These are phyloP conservation scores for Eupelmus urozonus DNA, from an alignment of 2,888 invertebrate species.

Conservation along the genomic window DNA sequence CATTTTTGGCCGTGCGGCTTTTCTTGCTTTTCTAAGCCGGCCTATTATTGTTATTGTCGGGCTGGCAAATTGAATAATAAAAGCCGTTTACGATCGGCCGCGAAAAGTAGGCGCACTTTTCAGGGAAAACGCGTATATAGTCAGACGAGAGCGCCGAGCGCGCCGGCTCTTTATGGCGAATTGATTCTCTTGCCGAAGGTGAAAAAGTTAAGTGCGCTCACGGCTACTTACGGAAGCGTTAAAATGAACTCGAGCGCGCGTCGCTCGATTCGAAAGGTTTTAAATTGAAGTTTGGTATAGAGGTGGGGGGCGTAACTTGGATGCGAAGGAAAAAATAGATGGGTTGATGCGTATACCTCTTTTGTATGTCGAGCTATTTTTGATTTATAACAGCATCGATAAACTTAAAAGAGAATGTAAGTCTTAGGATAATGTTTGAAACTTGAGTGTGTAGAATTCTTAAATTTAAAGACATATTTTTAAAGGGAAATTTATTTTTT, in stretches of 20 bases:
- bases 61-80: background rate
- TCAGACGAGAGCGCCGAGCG: too few relatives aligned
- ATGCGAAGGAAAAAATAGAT: too few relatives aligned
- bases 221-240: background rate
- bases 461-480: too few relatives aligned
- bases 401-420: too few relatives aligned
- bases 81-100: background rate
- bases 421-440: too few relatives aligned
- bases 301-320: background rate
- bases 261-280: constrained; percentile 1
- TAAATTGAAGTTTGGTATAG: background rate
- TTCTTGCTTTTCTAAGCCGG: background rate
- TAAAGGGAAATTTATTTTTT: too few relatives aligned
- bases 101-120: background rate
- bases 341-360: too few relatives aligned
- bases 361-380: too few relatives aligned
- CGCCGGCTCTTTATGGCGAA: background rate
- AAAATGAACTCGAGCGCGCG: background rate
- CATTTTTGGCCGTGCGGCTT: background rate
- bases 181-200: background rate
- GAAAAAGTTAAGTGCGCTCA: background rate
- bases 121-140: background rate
- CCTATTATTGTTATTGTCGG: background rate
- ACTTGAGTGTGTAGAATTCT: too few relatives aligned
- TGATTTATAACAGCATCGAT: too few relatives aligned